These are phyloP conservation scores for Copsychus sechellarum DNA, from an alignment of 2,113 vertebrate species.

Conservation along the genomic window DNA sequence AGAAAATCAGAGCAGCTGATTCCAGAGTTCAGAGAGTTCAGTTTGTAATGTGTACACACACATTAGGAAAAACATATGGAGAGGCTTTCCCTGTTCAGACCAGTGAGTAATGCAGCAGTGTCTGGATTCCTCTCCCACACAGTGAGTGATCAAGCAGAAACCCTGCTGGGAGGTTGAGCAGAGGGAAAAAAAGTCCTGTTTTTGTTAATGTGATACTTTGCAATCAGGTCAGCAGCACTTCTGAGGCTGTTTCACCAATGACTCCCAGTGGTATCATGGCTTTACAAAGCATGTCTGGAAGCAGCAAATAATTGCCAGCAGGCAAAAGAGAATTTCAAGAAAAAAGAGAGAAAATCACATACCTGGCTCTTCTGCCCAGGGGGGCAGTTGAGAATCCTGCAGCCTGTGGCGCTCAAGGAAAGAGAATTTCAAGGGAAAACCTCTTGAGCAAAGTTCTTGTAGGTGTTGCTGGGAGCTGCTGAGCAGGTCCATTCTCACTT, in stretches of 20 bases:
- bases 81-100: slow-evolving; percentile 17
- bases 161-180: not conserved
- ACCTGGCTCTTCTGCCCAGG: not conserved
- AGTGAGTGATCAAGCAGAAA: not conserved
- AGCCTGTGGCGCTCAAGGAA: not conserved
- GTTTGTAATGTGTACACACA: slow-evolving; percentile 19
- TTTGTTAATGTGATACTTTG: slow-evolving; percentile 25
- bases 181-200: not conserved
- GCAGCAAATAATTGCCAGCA: slow-evolving; percentile 39
- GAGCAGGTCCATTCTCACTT: not conserved
- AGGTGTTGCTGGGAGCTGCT: not conserved
- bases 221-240: slow-evolving; percentile 41
- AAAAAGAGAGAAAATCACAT: not conserved
- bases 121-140: slow-evolving; percentile 38
- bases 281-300: slow-evolving; percentile 46
- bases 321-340: slow-evolving; percentile 6
- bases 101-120: slow-evolving; percentile 41
- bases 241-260: not conserved
- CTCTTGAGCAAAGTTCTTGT: not conserved
- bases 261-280: not conserved
- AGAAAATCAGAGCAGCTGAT: slow-evolving; percentile 6
- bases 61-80: slow-evolving; percentile 28
- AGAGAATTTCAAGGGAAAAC: not conserved
- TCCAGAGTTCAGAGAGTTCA: not conserved
- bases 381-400: not conserved